Conservation (phyloP, 1,140 invertebrate genomes). For the Listronotus bonariensis region DNA sequence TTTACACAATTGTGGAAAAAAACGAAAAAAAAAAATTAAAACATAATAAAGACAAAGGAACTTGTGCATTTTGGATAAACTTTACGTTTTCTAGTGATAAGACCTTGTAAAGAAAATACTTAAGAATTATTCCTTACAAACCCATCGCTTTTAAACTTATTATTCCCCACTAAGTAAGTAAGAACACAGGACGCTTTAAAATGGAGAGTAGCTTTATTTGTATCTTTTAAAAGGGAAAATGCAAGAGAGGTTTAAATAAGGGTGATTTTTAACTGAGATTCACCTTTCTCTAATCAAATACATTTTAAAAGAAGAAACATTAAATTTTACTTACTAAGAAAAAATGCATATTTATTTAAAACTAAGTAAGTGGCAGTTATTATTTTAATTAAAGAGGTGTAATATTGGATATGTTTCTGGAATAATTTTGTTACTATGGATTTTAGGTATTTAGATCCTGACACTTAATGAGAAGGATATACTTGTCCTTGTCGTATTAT, state of each 20-base stretch:
- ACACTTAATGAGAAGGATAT: too few relatives aligned
- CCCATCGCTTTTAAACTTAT: not conserved
- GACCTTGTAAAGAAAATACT: not conserved
- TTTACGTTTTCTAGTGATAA: not conserved
- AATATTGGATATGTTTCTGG: too few relatives aligned
- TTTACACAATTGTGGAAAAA: too few relatives aligned
- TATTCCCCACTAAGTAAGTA: slow-evolving; percentile 10
- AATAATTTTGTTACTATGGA: too few relatives aligned
- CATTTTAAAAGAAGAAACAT: too few relatives aligned
- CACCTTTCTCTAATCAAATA: not conserved
- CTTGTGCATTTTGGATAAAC: not conserved
- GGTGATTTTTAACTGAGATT: not conserved
- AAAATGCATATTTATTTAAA: not conserved
- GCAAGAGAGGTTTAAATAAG: not conserved
- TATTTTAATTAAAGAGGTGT: too few relatives aligned
- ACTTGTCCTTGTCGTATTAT: too few relatives aligned
- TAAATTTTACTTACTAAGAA: not conserved
- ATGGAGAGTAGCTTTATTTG: slow-evolving; percentile 8
- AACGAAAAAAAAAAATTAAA: too few relatives aligned
- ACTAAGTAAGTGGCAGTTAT: not conserved
- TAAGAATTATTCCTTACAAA: not conserved
- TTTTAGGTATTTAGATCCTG: too few relatives aligned
- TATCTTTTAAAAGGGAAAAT: not conserved
- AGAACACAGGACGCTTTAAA: not conserved
- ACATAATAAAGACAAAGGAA: too few relatives aligned